Evolutionary conservation across 2,113 vertebrate genomes (phyloP).

Genomic region (Brachyhypopomus occidentalis): DNA sequence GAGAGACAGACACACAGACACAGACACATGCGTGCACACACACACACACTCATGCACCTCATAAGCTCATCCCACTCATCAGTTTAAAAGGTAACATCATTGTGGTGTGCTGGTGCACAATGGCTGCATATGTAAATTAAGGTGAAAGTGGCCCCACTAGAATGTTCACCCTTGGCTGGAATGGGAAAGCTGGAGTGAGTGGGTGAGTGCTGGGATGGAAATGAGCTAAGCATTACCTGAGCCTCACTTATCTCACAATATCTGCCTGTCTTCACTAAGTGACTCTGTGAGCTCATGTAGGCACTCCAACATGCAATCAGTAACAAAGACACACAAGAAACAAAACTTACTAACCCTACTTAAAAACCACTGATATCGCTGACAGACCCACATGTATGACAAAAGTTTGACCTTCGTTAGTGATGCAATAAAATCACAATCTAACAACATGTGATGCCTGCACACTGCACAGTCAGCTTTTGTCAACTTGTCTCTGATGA

Average conservation of each 20-base stretch:
- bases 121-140: conserved; percentile 4
- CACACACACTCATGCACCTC: background rate
- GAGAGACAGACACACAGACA: conserved; percentile 3
- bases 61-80: conserved; percentile 27
- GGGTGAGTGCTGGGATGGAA: conserved; percentile 28
- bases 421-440: too few species aligned
- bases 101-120: conserved; percentile 6
- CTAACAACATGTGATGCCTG: too few species aligned
- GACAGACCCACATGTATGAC: too few species aligned
- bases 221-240: conserved; percentile 5
- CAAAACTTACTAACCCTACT: too few species aligned
- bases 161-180: conserved; percentile 22
- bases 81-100: conserved; percentile 33
- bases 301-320: too few species aligned
- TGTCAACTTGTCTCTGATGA: too few species aligned
- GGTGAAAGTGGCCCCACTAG: conserved; percentile 9
- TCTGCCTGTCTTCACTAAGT: too few species aligned
- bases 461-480: too few species aligned
- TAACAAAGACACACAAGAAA: too few species aligned
- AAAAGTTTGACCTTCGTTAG: too few species aligned
- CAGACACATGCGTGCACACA: background rate
- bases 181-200: conserved; percentile 51
- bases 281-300: too few species aligned
- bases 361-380: too few species aligned
- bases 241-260: background rate